Evolutionary conservation across 1,140 invertebrate species (phyloP).

Genomic region (Brachionus calyciflorus): DNA sequence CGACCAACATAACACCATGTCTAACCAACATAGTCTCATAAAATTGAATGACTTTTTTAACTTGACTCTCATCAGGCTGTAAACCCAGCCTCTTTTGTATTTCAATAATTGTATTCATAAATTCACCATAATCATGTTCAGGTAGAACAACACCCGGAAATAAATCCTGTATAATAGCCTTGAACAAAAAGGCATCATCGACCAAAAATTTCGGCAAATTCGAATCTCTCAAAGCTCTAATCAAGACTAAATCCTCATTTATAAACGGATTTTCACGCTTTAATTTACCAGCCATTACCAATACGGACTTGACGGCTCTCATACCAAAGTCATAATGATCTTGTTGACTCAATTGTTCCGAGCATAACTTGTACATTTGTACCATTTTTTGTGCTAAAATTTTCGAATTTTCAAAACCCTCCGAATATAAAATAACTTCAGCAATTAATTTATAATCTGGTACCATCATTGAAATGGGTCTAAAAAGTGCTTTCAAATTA

Average conservation of each 20-base stretch:
- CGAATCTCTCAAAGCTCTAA: conserved; percentile 59
- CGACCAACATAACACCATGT: conserved; percentile 62
- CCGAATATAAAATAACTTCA: conserved; percentile 84
- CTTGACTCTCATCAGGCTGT: conserved; percentile 54
- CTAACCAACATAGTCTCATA: conserved; percentile 62
- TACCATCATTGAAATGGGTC: conserved; percentile 86
- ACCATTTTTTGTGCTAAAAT: conserved; percentile 81
- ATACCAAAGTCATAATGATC: conserved; percentile 91
- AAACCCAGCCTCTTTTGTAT: conserved; percentile 51
- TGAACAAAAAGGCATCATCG: conserved; percentile 56
- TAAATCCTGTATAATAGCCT: conserved; percentile 61
- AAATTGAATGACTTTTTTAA: conserved; percentile 61
- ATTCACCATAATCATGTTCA: conserved; percentile 59
- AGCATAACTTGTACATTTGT: conserved; percentile 84
- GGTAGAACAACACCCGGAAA: conserved; percentile 61
- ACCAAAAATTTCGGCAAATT: conserved; percentile 62
- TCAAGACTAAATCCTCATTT: conserved; percentile 60
- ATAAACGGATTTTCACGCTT: conserved; percentile 62
- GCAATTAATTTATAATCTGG: conserved; percentile 83
- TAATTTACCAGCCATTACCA: conserved; percentile 61
- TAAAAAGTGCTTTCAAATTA: conserved; percentile 69
- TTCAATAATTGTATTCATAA: conserved; percentile 56
- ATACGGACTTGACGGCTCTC: conserved; percentile 68
- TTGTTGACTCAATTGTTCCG: conserved; percentile 84
- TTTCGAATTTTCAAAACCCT: conserved; percentile 83